phyloP scores from a whole-genome alignment of 2,797 vertebrate species.

The Sebastes trivittatus region DNA sequence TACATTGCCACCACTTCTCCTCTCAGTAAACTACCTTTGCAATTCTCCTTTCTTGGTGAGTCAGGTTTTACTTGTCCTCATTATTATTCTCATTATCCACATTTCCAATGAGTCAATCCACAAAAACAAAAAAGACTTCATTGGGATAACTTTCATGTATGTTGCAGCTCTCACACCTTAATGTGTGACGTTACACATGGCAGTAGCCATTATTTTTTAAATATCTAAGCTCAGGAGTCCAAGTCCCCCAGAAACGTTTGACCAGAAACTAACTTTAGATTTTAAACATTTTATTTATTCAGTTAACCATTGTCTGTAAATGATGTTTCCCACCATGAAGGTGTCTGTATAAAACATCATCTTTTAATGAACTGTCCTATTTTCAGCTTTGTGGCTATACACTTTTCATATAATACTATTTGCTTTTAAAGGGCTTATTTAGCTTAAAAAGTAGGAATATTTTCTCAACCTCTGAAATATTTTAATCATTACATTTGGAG shows the following conservation, averaged over 20 bases:
- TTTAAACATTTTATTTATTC: background rate
- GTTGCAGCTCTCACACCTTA: background rate
- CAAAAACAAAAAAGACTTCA: too few species aligned
- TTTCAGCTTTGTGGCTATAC: too few species aligned
- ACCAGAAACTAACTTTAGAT: background rate
- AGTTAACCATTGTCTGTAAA: background rate
- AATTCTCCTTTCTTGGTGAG: constrained; percentile 68
- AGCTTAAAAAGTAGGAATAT: too few species aligned
- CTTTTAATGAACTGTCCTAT: background rate
- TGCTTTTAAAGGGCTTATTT: background rate
- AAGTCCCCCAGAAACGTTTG: background rate
- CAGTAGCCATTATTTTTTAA: background rate
- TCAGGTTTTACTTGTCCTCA: background rate
- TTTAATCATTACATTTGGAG: background rate
- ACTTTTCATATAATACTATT: background rate
- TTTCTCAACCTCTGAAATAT: background rate
- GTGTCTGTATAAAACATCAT: background rate
- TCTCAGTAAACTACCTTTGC: constrained; percentile 70
- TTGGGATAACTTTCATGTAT: background rate
- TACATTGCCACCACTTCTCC: constrained; percentile 3
- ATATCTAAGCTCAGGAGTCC: background rate
- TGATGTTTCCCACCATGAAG: background rate
- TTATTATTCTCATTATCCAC: background rate
- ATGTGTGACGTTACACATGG: background rate
- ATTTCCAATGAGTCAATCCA: background rate